Conservation (phyloP, 2,888 invertebrate genomes). For the Protonemura montana region DNA sequence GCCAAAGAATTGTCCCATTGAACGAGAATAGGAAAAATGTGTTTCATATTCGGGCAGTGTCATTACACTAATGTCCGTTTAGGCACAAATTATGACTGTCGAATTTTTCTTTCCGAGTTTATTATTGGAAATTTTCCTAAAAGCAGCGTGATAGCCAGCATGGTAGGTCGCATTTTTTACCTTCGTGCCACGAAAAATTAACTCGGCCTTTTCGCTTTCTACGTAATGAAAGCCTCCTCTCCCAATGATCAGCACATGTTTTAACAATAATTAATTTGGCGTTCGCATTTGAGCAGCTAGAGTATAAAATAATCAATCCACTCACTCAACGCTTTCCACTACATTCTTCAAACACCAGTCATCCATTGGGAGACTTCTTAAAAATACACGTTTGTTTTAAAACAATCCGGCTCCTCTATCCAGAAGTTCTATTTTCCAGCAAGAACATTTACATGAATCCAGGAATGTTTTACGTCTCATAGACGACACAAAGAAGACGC, state of each 20-base stretch:
- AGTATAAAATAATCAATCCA: not conserved
- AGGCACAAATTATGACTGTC: not conserved
- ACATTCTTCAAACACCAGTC: not conserved
- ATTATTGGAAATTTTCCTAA: not conserved
- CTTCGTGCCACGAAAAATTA: not conserved
- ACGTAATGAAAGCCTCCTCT: not conserved
- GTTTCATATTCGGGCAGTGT: too few species aligned
- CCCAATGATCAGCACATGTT: not conserved
- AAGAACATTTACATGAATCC: slow-evolving; percentile 19
- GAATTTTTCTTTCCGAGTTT: not conserved
- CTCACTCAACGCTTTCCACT: not conserved
- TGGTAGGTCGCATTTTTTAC: not conserved
- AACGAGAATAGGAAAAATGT: too few species aligned
- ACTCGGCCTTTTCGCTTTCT: not conserved
- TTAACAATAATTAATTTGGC: not conserved
- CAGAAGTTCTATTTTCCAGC: not conserved
- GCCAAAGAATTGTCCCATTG: too few species aligned
- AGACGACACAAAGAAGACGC: slow-evolving; percentile 20
- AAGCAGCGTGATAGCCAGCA: not conserved
- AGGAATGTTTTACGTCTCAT: slow-evolving; percentile 24
- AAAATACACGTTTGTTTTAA: not conserved
- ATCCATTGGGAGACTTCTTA: not conserved
- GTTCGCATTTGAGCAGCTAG: not conserved
- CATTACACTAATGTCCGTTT: too few species aligned
- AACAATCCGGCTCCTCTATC: not conserved